phyloP scores from a whole-genome alignment of 2,113 vertebrate genomes.

The Lipophrys pholis region DNA sequence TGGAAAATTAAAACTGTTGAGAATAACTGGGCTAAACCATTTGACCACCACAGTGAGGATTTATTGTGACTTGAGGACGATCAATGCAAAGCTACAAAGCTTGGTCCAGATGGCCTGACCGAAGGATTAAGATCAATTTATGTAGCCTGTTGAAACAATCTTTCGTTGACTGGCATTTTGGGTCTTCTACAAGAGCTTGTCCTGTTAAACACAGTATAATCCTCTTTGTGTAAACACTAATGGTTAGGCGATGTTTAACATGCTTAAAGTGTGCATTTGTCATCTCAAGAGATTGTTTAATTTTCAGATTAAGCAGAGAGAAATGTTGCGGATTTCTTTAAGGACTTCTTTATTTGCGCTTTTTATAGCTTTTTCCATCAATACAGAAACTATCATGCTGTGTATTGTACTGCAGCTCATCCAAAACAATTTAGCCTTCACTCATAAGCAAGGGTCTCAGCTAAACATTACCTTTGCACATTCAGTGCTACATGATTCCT shows the following conservation, averaged over 20 bases:
- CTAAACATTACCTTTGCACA: neutral
- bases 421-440: too few relatives aligned
- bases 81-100: slow-evolving; percentile 53
- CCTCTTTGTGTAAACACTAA: slow-evolving; percentile 30
- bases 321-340: neutral
- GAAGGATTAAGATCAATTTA: slow-evolving; percentile 71
- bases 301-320: too few relatives aligned
- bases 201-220: slow-evolving; percentile 50
- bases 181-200: slow-evolving; percentile 12
- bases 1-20: too few relatives aligned
- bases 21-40: too few relatives aligned
- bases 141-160: slow-evolving; percentile 61
- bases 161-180: slow-evolving; percentile 42
- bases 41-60: too few relatives aligned
- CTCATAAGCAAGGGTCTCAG: neutral
- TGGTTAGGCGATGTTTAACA: slow-evolving; percentile 15
- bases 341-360: neutral
- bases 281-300: neutral
- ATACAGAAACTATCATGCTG: neutral
- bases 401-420: neutral
- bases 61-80: slow-evolving; percentile 34
- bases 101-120: slow-evolving; percentile 65
- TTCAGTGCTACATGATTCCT: neutral
- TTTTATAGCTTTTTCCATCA: neutral
- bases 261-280: slow-evolving; percentile 8